Percentiles rank a stretch among this genome's conserved stretches.
These are phyloP conservation scores for Micronisus gabar DNA, from an alignment of 2,113 vertebrate genomes.

Conservation along the genomic window DNA sequence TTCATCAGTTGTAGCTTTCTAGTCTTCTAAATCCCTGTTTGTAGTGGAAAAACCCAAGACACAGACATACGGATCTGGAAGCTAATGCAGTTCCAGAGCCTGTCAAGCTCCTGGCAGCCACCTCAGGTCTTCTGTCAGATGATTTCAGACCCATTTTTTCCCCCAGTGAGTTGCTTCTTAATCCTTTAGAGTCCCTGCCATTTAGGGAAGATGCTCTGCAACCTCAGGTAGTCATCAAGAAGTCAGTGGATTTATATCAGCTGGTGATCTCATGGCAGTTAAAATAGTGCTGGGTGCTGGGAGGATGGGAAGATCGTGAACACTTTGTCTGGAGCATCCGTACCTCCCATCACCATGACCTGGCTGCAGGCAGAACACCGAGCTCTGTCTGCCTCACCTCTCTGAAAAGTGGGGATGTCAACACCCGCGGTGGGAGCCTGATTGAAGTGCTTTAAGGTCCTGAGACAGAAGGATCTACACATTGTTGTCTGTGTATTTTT, in stretches of 20 bases:
- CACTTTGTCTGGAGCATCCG: background rate
- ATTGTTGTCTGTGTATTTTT: background rate
- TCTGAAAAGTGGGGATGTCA: background rate
- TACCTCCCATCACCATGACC: background rate
- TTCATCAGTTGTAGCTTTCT: background rate
- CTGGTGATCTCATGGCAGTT: background rate
- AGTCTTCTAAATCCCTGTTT: background rate
- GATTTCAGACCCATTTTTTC: background rate
- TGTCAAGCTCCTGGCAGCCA: background rate
- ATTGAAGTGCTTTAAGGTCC: background rate
- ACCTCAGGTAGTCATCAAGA: background rate
- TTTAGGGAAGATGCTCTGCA: background rate
- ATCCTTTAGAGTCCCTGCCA: accelerated
- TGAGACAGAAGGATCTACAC: background rate
- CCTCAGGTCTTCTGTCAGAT: background rate
- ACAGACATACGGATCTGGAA: background rate
- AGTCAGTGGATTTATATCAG: background rate
- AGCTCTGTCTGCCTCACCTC: background rate
- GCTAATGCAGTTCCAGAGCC: background rate
- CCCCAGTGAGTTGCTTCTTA: background rate
- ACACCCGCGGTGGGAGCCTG: background rate
- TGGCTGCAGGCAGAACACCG: background rate
- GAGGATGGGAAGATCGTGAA: background rate
- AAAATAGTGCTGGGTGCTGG: background rate
- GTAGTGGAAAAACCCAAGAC: background rate